phyloP scores from a whole-genome alignment of 2,888 invertebrate species.

The Drosophila nr. perissopoda region DNA sequence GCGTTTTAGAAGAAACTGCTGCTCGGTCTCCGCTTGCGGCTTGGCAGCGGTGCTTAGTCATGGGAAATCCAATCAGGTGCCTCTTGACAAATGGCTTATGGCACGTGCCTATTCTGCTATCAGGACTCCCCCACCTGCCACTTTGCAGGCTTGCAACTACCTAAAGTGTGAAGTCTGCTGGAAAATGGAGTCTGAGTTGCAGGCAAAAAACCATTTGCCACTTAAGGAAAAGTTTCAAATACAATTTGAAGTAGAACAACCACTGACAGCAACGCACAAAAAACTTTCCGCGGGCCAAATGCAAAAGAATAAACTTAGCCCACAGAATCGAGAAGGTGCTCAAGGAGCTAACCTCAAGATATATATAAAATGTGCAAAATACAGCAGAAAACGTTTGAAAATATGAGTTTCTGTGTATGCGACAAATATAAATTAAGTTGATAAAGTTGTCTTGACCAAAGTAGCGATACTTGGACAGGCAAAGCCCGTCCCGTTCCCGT shows the following conservation, averaged over 20 bases:
- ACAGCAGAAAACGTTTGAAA: conserved; percentile 24
- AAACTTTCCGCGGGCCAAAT: conserved; percentile 53
- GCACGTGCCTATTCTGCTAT: conserved; percentile 62
- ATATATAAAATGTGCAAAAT: conserved; percentile 38
- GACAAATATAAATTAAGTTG: conserved; percentile 60
- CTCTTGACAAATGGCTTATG: conserved; percentile 74
- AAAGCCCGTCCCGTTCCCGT: too few species aligned
- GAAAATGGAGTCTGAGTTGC: conserved; percentile 1
- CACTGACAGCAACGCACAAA: conserved; percentile 18
- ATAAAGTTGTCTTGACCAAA: conserved; percentile 59
- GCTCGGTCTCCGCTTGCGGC: conserved; percentile 10
- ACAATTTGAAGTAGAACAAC: conserved; percentile 59
- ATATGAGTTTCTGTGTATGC: conserved; percentile 38
- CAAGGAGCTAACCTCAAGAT: neutral
- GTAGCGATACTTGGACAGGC: conserved; percentile 10
- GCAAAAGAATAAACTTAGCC: conserved; percentile 14
- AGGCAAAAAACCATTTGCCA: conserved; percentile 59
- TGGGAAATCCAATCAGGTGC: conserved; percentile 68
- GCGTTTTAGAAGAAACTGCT: conserved; percentile 45
- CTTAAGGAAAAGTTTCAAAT: conserved; percentile 68
- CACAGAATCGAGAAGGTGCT: conserved; percentile 3
- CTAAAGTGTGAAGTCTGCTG: neutral
- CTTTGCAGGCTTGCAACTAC: neutral
- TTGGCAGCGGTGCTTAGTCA: conserved; percentile 47
- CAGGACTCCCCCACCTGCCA: neutral